Conservation (phyloP, 2,113 vertebrate species). For the Balaeniceps rex region DNA sequence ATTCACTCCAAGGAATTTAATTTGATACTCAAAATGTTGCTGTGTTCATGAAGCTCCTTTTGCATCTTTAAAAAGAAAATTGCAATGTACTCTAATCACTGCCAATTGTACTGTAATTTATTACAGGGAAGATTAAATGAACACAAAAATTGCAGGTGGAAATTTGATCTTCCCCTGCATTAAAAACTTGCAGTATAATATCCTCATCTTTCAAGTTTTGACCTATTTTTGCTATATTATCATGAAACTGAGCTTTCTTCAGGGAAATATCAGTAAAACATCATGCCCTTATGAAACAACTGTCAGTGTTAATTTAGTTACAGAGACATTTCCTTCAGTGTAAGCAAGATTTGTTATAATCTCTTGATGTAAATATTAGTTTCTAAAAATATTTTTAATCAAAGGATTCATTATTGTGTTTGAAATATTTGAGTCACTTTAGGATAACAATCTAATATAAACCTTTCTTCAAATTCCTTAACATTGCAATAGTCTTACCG, state of each 20-base stretch:
- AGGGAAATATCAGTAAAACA: constrained; percentile 16
- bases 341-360: neutral
- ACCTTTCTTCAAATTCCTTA: neutral
- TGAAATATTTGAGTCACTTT: neutral
- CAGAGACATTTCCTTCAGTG: neutral
- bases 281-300: neutral
- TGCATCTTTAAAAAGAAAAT: constrained; percentile 49
- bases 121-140: constrained; percentile 21
- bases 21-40: constrained; percentile 65
- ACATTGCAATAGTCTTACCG: neutral
- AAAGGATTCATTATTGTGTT: neutral
- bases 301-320: constrained; percentile 24
- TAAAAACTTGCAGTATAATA: neutral
- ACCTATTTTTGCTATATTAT: constrained; percentile 24
- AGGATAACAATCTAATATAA: neutral
- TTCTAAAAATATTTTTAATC: neutral
- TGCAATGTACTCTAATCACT: constrained; percentile 22
- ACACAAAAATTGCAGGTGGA: constrained; percentile 20
- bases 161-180: constrained; percentile 3
- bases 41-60: constrained; percentile 48
- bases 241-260: neutral
- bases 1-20: constrained; percentile 64
- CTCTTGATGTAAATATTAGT: neutral
- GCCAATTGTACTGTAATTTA: constrained; percentile 38
- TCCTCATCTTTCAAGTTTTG: neutral